Evolutionary conservation across 2,113 vertebrate species (phyloP).

Genomic region (Rhizomys pruinosus): DNA sequence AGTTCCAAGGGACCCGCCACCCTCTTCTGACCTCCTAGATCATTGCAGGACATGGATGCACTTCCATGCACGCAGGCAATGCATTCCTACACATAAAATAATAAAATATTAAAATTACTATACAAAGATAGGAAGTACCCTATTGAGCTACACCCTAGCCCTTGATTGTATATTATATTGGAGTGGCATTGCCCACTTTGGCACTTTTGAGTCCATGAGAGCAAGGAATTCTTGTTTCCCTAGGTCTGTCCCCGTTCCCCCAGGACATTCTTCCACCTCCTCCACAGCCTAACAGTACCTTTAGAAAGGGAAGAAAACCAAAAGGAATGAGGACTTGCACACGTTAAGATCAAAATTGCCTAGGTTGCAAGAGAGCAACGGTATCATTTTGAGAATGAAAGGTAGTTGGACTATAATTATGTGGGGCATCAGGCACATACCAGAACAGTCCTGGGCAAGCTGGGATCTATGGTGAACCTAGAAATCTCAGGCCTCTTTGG

Average conservation of each 20-base stretch:
- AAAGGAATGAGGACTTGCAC: background rate
- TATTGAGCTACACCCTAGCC: background rate
- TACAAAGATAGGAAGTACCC: too few relatives aligned
- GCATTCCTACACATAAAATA: too few relatives aligned
- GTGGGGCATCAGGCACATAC: background rate
- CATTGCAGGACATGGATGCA: too few relatives aligned
- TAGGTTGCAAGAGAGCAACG: background rate
- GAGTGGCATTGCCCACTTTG: background rate
- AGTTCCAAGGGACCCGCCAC: too few relatives aligned
- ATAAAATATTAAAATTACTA: too few relatives aligned
- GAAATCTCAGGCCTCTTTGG: background rate
- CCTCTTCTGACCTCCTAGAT: too few relatives aligned
- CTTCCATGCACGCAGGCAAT: too few relatives aligned
- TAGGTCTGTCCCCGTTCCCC: background rate
- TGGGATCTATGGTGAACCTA: background rate
- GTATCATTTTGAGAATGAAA: background rate
- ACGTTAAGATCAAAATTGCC: background rate
- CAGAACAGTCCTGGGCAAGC: background rate
- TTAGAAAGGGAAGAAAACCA: background rate
- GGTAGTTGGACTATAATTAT: background rate
- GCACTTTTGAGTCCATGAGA: background rate
- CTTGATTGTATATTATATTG: background rate
- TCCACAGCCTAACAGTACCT: background rate
- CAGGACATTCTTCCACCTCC: background rate
- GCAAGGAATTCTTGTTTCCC: conserved; percentile 13